phyloP scores from a whole-genome alignment of 2,797 vertebrate genomes.

The Ctenochaetus hawaiiensis region DNA sequence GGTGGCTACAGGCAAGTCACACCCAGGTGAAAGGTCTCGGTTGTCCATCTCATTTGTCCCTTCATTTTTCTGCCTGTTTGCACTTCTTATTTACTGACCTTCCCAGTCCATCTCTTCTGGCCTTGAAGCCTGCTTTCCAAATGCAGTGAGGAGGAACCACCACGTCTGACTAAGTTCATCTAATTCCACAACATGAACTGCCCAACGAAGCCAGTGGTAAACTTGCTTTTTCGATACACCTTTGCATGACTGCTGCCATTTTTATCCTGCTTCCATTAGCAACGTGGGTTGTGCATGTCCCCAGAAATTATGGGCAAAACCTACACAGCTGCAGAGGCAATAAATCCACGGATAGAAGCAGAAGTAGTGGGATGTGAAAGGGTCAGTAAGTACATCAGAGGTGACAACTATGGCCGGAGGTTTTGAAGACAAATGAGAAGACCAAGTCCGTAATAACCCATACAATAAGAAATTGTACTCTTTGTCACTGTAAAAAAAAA shows the following conservation, averaged over 20 bases:
- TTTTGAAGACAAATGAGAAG: no score
- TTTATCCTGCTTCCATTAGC: not conserved
- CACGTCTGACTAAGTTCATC: slow-evolving; percentile 39
- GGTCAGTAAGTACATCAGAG: no score
- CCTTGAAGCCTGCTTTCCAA: slow-evolving; percentile 48
- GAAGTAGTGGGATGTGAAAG: no score
- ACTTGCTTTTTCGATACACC: not conserved
- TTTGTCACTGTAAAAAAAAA: no score
- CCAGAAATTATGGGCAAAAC: no score
- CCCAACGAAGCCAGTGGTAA: not conserved
- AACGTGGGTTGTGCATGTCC: no score
- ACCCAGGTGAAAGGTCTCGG: slow-evolving; percentile 65
- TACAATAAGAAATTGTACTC: no score
- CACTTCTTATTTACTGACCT: slow-evolving; percentile 77
- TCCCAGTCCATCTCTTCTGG: slow-evolving; percentile 61
- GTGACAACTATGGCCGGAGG: no score
- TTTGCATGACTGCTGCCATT: not conserved
- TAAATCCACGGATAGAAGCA: no score
- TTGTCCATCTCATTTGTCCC: slow-evolving; percentile 56
- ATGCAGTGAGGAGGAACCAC: slow-evolving; percentile 28
- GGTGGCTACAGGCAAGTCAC: slow-evolving; percentile 56
- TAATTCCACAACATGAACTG: slow-evolving; percentile 23
- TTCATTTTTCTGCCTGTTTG: slow-evolving; percentile 75
- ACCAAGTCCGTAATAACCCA: no score
- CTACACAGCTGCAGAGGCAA: no score